Evolutionary conservation across 2,113 vertebrate species (phyloP), one percentile per base, ranked within the genome.

Genomic region (Nothoprocta perdicaria): DNA sequence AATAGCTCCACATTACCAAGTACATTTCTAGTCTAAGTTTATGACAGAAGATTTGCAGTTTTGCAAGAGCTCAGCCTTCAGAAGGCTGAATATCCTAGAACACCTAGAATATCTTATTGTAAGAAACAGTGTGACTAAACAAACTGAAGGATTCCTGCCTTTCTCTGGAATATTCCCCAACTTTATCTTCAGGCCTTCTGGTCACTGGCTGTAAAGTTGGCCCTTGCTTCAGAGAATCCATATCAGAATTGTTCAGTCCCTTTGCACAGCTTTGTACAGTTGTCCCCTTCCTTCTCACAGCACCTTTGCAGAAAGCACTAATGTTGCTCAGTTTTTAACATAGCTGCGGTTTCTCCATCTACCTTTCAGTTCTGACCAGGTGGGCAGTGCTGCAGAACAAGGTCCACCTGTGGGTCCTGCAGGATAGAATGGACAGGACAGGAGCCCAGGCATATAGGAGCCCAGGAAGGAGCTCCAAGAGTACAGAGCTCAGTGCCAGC

Each of bases 1-100:
- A 90, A 96, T 80, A 86, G 57, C 86, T 97, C 61, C 77, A 93
- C 91, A 93, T 90, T 96, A 94, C 93, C 93, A 89, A 91, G 80
- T 58, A 91, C 80, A 88, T 95, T 95, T 92, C 92, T 91, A 71
- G 72, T 35, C 57, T 96, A 92, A 92, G 92, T 91, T 97, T 94
- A 78, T 92, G 93, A 58, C 88, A 93, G 95, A 94, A 90, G 90
- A 95, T 86, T 84, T 94, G 82, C 90, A 91, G 90, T 92, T 94
- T 96, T 89, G 85, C 71, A 97, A 81, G 87, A 95, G 84, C 80
- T 92, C 83, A 86, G 88, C 27, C 68, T 91, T 87, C 78, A 92
- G 41, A 93, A 92, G 75, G 41, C 89, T n/a, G n/a, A n/a, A n/a
- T n/a, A n/a, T n/a, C n/a, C n/a, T n/a, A n/a, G n/a, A n/a, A 67